Conservation (phyloP, 2,113 vertebrate genomes). For the Notechis scutatus region DNA sequence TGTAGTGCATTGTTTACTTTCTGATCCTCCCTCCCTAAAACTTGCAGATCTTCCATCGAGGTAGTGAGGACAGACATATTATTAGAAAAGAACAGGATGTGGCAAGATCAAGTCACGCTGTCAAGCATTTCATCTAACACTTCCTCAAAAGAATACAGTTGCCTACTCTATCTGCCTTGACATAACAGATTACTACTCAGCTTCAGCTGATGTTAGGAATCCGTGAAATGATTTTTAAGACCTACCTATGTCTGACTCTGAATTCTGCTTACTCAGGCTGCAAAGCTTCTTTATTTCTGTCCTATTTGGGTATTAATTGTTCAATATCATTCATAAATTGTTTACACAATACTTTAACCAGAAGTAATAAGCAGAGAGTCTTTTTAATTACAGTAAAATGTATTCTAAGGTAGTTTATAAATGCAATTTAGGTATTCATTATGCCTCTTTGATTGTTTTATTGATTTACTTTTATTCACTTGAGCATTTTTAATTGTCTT, state of each 20-base stretch:
- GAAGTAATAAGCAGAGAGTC: background rate
- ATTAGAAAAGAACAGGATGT: background rate
- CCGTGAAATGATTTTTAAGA: constrained; percentile 1
- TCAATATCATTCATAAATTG: background rate
- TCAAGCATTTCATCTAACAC: background rate
- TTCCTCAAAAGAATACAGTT: background rate
- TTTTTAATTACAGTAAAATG: background rate
- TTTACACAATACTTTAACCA: background rate
- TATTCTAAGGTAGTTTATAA: background rate
- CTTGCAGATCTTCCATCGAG: background rate
- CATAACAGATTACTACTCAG: background rate
- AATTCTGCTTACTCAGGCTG: background rate
- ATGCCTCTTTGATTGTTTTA: background rate
- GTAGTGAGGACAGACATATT: background rate
- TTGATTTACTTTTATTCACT: background rate
- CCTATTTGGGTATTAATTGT: background rate
- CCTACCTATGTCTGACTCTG: background rate
- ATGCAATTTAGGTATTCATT: background rate
- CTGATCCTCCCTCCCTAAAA: background rate
- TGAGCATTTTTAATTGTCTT: background rate
- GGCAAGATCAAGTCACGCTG: background rate
- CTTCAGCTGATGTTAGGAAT: background rate
- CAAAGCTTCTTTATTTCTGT: background rate
- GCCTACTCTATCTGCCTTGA: background rate
- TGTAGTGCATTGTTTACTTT: background rate